phyloP scores from a whole-genome alignment of 2,888 invertebrate species.

The Thecophora atra region DNA sequence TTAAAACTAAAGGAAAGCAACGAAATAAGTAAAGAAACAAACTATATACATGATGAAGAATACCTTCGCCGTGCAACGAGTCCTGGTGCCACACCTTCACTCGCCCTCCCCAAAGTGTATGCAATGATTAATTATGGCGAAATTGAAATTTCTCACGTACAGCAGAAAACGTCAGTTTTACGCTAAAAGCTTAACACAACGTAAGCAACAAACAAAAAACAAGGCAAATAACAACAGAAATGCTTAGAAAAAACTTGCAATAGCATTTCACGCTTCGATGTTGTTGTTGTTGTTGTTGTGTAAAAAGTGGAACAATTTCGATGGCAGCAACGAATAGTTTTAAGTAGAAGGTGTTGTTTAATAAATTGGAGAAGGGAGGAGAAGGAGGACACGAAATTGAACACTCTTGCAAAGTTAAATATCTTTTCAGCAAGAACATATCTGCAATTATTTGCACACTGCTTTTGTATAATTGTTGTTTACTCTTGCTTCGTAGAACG shows the following conservation, averaged over 20 bases:
- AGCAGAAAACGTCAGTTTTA: conserved; percentile 12
- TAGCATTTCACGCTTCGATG: background rate
- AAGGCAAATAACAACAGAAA: background rate
- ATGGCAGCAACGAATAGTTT: background rate
- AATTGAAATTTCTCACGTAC: conserved; percentile 40
- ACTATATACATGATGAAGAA: conserved; percentile 25
- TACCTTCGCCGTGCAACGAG: background rate
- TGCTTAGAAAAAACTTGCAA: background rate
- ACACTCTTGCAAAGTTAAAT: too few relatives aligned
- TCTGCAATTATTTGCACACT: too few relatives aligned
- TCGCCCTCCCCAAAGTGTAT: conserved; percentile 17
- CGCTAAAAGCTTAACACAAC: background rate
- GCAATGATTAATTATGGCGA: conserved; percentile 39
- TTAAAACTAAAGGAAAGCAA: background rate
- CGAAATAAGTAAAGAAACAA: background rate
- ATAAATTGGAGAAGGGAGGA: too few relatives aligned
- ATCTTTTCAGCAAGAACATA: too few relatives aligned
- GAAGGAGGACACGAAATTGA: too few relatives aligned
- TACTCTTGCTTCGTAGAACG: too few relatives aligned
- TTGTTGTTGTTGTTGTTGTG: background rate
- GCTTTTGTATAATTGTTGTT: too few relatives aligned
- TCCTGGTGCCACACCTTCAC: background rate
- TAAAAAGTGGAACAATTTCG: background rate
- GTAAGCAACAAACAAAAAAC: too few relatives aligned
- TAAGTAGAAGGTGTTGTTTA: too few relatives aligned